phyloP scores from a whole-genome alignment of 2,797 vertebrate species.

The Tenualosa ilisha region DNA sequence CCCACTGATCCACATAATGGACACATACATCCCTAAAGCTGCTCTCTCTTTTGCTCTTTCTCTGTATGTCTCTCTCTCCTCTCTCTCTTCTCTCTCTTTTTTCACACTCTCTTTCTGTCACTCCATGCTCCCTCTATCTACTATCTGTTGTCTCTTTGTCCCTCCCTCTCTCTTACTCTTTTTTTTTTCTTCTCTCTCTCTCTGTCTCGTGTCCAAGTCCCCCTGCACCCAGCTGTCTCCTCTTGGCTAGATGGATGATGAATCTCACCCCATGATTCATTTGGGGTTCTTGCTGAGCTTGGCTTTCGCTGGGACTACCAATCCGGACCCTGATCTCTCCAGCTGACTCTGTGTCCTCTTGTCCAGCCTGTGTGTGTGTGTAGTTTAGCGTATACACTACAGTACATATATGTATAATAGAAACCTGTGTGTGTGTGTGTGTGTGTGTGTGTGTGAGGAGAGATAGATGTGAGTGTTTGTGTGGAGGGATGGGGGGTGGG shows the following conservation, averaged over 20 bases:
- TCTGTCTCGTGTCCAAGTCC: constrained; percentile 2
- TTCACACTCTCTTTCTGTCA: background rate
- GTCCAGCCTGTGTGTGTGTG: background rate
- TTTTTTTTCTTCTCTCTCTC: background rate
- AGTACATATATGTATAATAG: background rate
- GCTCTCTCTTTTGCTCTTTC: background rate
- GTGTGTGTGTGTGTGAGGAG: background rate
- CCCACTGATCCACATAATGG: background rate
- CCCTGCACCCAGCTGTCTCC: background rate
- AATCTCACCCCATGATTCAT: background rate
- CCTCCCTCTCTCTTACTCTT: background rate
- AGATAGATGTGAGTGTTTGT: too few species aligned
- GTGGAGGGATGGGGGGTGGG: too few species aligned
- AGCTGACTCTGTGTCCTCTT: constrained; percentile 8
- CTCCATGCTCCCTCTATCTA: background rate
- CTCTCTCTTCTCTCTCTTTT: background rate
- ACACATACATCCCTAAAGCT: background rate
- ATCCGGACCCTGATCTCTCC: background rate
- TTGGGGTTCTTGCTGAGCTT: background rate
- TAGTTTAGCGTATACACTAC: background rate
- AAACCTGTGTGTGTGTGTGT: background rate
- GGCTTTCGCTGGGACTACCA: background rate
- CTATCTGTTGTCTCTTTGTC: background rate
- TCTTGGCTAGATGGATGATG: background rate
- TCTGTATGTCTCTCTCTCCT: background rate